phyloP scores from a whole-genome alignment of 2,888 invertebrate species.

The Dicycla oo region DNA sequence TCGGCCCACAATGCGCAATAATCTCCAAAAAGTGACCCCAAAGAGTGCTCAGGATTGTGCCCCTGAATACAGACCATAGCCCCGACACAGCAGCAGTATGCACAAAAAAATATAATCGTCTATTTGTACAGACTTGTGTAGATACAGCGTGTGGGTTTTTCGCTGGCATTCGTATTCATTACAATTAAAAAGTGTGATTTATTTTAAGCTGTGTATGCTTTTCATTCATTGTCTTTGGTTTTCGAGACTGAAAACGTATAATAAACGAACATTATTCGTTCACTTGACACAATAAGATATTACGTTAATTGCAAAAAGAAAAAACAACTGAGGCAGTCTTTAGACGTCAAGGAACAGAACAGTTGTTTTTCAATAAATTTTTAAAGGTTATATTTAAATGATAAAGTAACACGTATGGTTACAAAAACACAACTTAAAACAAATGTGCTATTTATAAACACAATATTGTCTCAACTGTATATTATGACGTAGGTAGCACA shows the following conservation, averaged over 20 bases:
- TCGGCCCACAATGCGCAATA: slow-evolving; percentile 82
- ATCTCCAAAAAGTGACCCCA: slow-evolving; percentile 91
- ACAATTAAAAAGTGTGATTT: background rate
- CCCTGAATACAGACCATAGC: slow-evolving; percentile 76
- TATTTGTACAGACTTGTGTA: slow-evolving; percentile 74
- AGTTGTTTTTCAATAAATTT: slow-evolving; percentile 25
- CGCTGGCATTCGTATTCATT: background rate
- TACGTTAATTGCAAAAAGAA: background rate
- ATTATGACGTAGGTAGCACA: slow-evolving; percentile 45
- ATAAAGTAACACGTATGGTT: slow-evolving; percentile 15
- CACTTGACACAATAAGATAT: no score
- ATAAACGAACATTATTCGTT: no score
- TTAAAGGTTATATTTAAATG: slow-evolving; percentile 26
- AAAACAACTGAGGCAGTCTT: slow-evolving; percentile 6
- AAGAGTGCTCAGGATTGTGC: slow-evolving; percentile 82
- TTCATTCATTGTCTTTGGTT: background rate
- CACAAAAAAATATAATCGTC: slow-evolving; percentile 82
- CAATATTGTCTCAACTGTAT: slow-evolving; percentile 66
- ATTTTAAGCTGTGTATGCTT: slow-evolving; percentile 6
- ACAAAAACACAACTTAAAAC: slow-evolving; percentile 32
- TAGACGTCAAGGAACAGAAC: background rate
- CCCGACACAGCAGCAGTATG: slow-evolving; percentile 73
- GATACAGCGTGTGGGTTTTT: slow-evolving; percentile 74
- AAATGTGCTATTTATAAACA: slow-evolving; percentile 50
- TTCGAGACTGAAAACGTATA: background rate